Evolutionary conservation across 2,888 invertebrate genomes (phyloP), one percentile per base, ranked within the genome.

Genomic region (Prosapia bicincta): DNA sequence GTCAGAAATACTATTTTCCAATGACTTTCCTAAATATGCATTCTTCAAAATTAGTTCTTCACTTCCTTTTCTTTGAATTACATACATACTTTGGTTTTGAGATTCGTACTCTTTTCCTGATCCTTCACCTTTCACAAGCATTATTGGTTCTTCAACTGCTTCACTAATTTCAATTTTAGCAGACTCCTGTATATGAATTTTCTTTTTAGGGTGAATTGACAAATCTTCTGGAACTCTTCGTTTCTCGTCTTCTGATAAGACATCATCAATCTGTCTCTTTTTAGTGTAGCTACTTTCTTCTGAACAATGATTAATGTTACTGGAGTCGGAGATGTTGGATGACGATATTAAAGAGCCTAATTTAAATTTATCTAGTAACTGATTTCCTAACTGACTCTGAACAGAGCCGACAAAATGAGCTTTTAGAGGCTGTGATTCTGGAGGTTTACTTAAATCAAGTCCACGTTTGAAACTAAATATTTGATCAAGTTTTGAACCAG

Each of bases 61-160:
- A 82, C 90, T 91, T 65, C 90, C 90, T 38, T 87, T 89, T 0
- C 92, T 54, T 13, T 54, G 54, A 54, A 54, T 20, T 20, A 20
- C 20, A 24, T 72, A 32, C 23, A 84, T 83, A 1, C 82, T 83
- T 5, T 86, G 89, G 85, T 94, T 94, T 0, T 94, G 94, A 6
- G 92, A 92, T 76, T 91, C 87, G 83, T 92, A 93, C 26, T 92
- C 91, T 24, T 84, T 85, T 3, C 95, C 95, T 80, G 85, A 88
- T 65, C 95, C 95, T 82, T 90, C 90, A 0, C 93, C 94, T 80
- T 86, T 88, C 82, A 94, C 87, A 83, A 88, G 89, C 86, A 92
- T 87, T 0, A 92, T 86, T 0, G 90, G 88, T 85, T 95, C 95
- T 82, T 90, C 90, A 74, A 95, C 91, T 80, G 88, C 89, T 82